A percentile compares a stretch with the other conserved stretches of the same genome.
Conservation (phyloP, 2,113 vertebrate species). For the Meleagris gallopavo region DNA sequence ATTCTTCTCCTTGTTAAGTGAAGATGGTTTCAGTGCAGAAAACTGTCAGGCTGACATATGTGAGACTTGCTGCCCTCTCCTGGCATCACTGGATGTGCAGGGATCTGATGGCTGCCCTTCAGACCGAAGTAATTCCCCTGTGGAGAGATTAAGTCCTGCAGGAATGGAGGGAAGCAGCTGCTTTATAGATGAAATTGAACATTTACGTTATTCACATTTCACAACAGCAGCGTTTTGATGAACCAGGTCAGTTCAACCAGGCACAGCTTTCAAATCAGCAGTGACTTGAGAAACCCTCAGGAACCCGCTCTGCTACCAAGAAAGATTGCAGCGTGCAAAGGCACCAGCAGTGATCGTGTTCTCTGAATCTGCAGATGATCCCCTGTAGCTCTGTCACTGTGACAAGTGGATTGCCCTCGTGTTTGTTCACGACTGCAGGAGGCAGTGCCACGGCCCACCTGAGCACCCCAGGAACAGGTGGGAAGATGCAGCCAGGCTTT, state of each 20-base stretch:
- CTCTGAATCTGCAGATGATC: neutral
- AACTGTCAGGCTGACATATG: neutral
- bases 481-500: neutral
- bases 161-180: neutral
- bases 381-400: neutral
- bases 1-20: neutral
- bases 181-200: neutral
- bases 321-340: neutral
- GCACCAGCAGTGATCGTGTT: neutral
- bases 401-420: neutral
- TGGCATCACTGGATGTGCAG: neutral
- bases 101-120: neutral
- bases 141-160: conserved; percentile 15
- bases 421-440: neutral
- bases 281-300: neutral
- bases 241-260: neutral
- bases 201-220: neutral
- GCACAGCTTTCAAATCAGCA: neutral
- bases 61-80: conserved; percentile 45
- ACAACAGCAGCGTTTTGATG: neutral
- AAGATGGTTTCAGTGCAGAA: neutral
- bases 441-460: neutral
- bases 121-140: neutral
- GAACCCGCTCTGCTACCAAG: neutral
- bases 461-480: neutral